A percentile compares a stretch with the other conserved stretches of the same genome.
Conservation (phyloP, 1,140 invertebrate species). For the Ceratosolen fusciceps region DNA sequence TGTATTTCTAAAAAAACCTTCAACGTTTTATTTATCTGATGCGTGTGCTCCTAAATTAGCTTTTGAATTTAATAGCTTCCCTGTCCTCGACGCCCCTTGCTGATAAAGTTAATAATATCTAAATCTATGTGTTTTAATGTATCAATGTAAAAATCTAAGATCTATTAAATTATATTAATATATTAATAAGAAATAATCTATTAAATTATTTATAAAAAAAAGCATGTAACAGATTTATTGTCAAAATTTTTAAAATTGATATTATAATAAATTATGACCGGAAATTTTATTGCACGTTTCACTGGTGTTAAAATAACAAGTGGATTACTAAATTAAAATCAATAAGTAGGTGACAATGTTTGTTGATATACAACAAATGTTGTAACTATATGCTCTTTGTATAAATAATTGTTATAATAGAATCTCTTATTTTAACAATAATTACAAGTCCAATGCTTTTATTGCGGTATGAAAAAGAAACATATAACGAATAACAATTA, state of each 20-base stretch:
- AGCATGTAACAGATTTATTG: no score
- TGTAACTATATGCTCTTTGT: slow-evolving; percentile 29
- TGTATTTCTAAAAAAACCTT: neutral
- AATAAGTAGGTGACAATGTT: neutral
- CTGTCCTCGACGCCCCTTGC: neutral
- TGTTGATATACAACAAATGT: neutral
- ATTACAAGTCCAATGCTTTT: slow-evolving; percentile 22
- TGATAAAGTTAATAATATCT: neutral
- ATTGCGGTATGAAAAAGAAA: neutral
- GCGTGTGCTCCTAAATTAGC: neutral
- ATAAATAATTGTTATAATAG: slow-evolving; percentile 19
- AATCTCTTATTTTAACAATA: slow-evolving; percentile 23
- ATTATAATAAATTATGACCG: neutral
- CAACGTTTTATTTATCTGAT: neutral
- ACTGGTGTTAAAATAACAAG: neutral
- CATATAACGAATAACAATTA: neutral
- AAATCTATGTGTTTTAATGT: neutral
- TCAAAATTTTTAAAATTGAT: neutral
- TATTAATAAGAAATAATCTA: neutral
- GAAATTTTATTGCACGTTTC: neutral
- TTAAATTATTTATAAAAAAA: no score
- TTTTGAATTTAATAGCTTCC: neutral
- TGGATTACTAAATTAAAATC: neutral
- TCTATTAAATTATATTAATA: neutral
- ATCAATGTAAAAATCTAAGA: neutral